Evolutionary conservation across 2,888 invertebrate genomes (phyloP).

Genomic region (Hirtodrosophila confusa): DNA sequence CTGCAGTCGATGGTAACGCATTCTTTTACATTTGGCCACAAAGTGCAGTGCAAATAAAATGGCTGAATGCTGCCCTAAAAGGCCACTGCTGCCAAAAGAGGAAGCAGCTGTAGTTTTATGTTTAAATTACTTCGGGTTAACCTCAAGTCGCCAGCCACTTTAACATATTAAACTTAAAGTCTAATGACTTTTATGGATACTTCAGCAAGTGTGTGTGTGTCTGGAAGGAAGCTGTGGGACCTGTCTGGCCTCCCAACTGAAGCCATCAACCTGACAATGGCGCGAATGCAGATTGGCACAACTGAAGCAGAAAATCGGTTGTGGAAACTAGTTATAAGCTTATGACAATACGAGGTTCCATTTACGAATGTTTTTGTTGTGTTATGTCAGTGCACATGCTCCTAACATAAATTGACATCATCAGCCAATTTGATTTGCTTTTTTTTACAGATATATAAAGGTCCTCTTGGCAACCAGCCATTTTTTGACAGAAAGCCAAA

Average conservation of each 20-base stretch:
- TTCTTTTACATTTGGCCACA: constrained; percentile 30
- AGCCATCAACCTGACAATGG: constrained; percentile 48
- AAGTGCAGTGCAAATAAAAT: constrained; percentile 51
- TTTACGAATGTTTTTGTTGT: too few species aligned
- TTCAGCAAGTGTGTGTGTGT: constrained; percentile 19
- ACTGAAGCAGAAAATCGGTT: constrained; percentile 40
- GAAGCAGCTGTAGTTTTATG: constrained; percentile 21
- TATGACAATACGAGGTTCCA: too few species aligned
- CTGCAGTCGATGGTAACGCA: constrained; percentile 15
- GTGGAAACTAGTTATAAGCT: constrained; percentile 1
- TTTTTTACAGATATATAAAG: too few species aligned
- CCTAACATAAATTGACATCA: too few species aligned
- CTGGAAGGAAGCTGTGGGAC: constrained; percentile 17
- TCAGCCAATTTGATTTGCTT: too few species aligned
- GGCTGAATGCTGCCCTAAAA: constrained; percentile 16
- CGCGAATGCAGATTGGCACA: constrained; percentile 8
- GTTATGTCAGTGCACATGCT: too few species aligned
- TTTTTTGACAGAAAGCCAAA: constrained; percentile 30
- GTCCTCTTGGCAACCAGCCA: too few species aligned
- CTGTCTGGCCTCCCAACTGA: constrained; percentile 30
- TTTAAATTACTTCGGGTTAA: constrained; percentile 56
- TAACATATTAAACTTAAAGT: constrained; percentile 54
- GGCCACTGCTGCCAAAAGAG: constrained; percentile 10
- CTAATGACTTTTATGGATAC: constrained; percentile 68
- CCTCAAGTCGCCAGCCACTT: constrained; percentile 47